Evolutionary conservation across 2,888 invertebrate genomes (phyloP).

Genomic region (Synanthedon formicaeformis): DNA sequence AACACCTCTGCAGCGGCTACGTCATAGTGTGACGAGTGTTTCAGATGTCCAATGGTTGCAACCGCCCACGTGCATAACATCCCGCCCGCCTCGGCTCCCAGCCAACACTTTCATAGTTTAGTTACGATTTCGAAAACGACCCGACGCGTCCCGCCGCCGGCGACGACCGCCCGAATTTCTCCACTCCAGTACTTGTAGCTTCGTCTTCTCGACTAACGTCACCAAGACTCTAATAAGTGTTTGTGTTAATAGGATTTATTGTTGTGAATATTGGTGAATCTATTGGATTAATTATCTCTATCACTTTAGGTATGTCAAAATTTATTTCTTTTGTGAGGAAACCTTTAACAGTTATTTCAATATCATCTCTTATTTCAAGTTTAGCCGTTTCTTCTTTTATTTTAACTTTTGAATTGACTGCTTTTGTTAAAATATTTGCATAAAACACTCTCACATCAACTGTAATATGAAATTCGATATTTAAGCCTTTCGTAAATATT

Average conservation of each 20-base stretch:
- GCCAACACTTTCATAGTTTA: constrained; percentile 69
- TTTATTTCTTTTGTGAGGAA: no score
- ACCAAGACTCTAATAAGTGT: constrained; percentile 28
- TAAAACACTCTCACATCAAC: no score
- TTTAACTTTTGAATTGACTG: no score
- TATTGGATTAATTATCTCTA: constrained; percentile 41
- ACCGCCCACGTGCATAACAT: constrained; percentile 56
- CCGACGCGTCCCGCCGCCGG: constrained; percentile 71
- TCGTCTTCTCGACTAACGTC: constrained; percentile 44
- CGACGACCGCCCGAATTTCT: constrained; percentile 54
- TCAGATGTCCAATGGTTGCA: constrained; percentile 57
- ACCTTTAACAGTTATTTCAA: no score
- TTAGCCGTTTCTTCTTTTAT: no score
- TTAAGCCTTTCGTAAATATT: no score
- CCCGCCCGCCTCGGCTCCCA: constrained; percentile 55
- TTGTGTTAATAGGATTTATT: constrained; percentile 52
- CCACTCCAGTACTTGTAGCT: constrained; percentile 45
- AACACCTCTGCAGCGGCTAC: constrained; percentile 64
- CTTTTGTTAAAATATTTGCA: no score
- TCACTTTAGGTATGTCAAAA: constrained; percentile 28
- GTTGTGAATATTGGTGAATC: constrained; percentile 11
- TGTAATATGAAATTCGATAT: no score
- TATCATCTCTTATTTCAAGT: no score
- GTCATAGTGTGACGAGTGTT: constrained; percentile 47
- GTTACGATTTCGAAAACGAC: constrained; percentile 72